Evolutionary conservation across 2,797 vertebrate species (phyloP), one percentile per base, ranked within the genome.

Genomic region (Fratercula arctica): DNA sequence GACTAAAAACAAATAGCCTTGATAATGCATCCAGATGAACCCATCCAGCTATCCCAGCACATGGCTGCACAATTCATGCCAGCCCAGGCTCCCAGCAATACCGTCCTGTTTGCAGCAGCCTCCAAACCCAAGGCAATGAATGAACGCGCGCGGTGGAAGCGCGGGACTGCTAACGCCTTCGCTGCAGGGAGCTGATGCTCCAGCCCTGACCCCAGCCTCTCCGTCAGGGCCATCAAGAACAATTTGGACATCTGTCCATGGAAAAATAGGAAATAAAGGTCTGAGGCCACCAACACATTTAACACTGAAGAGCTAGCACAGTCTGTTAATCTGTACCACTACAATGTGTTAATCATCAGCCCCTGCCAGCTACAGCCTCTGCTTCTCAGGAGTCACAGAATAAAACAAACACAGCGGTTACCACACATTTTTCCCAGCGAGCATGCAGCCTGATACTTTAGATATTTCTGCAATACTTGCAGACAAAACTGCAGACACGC

Each of bases 41-140:
- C 5, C 37, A 35, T 20, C 13, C 50, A 0, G 0, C 41, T 28
- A 9, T 41, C 28, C 50, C 43, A 78, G 45, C 1, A 0, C 28
- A 46, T 39, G 43, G 35, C 48, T 57, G 51, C 80, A 35, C 10
- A 39, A 41, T 17, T n/a, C 0, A 0, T 1, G 4, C n/a, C 54
- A 85, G 53, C 48, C 11, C 37, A 28, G 61, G 77, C 48, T 74
- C 45, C 50, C 77, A 77, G 82, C 8, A 74, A 4, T 2, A 56
- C 24, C 14, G 14, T 9, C 24, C 64, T 33, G 45, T 12, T 11
- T 20, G 26, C 46, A 31, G 9, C 33, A 83, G 46, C 70, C 73
- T 86, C 45, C 67, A 54, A 66, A 64, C 13, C 16, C 83, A 41
- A 25, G 15, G 0, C 2, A 35, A 25, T 56, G 56, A 79, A 79